Percentiles rank a stretch among this genome's conserved stretches.
Conservation (phyloP, 2,113 vertebrate species). For the Melanocharis versteri region DNA sequence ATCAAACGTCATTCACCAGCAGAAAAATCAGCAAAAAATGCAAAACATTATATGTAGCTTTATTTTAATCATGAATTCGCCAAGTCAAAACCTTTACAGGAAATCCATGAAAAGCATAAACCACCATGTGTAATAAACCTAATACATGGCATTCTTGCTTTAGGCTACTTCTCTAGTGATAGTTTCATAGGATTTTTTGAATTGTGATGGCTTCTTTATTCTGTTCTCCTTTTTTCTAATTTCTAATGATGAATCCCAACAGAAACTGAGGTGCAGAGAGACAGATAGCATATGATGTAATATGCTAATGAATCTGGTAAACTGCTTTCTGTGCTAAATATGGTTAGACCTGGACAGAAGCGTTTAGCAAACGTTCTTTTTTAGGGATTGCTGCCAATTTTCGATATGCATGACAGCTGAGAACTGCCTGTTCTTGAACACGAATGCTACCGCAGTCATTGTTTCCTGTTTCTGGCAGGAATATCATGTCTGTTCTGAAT, state of each 20-base stretch:
- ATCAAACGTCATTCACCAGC: not conserved
- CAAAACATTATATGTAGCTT: not conserved
- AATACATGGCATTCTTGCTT: not conserved
- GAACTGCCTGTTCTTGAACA: not conserved
- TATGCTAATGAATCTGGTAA: not conserved
- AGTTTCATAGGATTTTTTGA: not conserved
- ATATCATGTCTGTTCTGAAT: not conserved
- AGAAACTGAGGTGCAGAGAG: not conserved
- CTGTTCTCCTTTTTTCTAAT: not conserved
- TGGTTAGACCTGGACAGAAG: not conserved
- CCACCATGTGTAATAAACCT: not conserved
- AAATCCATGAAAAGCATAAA: not conserved
- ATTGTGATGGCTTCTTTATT: not conserved
- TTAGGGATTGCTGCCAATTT: not conserved
- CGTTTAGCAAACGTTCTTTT: fast-evolving
- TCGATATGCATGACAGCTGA: not conserved
- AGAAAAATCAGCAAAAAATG: not conserved
- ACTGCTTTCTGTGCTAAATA: not conserved
- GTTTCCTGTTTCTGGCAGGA: not conserved
- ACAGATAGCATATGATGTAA: not conserved
- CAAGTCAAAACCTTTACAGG: not conserved
- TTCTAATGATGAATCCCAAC: not conserved
- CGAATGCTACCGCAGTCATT: not conserved
- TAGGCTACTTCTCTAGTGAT: not conserved
- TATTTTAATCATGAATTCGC: not conserved